These are phyloP conservation scores for Hippasteria phrygiana DNA, from an alignment of 53 echinoderm and acorn worm genomes.

Conservation along the genomic window DNA sequence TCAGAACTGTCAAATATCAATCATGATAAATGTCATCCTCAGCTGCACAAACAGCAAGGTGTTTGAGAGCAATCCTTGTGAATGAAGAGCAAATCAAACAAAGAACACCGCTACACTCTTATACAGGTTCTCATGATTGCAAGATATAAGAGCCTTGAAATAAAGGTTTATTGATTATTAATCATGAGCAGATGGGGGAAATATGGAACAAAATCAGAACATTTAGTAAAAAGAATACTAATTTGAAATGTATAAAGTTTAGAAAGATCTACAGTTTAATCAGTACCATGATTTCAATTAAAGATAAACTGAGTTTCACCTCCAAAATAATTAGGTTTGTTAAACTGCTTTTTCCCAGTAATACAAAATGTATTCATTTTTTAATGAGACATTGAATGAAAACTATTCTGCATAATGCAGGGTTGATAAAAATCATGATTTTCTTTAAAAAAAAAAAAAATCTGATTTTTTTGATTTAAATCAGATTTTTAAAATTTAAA, in stretches of 20 bases:
- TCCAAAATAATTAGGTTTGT: too few species aligned
- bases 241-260: neutral
- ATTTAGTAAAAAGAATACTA: neutral
- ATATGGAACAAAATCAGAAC: neutral
- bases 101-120: neutral
- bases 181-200: neutral
- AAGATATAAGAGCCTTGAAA: conserved; percentile 12
- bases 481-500: too few species aligned
- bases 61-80: neutral
- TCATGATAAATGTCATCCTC: neutral
- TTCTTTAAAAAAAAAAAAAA: too few species aligned
- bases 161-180: neutral
- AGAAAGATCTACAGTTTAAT: too few species aligned
- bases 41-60: neutral
- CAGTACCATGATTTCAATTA: too few species aligned
- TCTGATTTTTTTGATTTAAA: too few species aligned
- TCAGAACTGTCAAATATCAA: neutral
- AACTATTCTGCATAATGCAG: too few species aligned
- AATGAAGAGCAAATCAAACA: conserved; percentile 12
- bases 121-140: conserved; percentile 6
- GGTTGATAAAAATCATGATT: too few species aligned
- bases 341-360: too few species aligned
- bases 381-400: too few species aligned
- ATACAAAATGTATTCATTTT: too few species aligned
- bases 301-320: too few species aligned